These are phyloP conservation scores for Oophaga pumilio DNA, from an alignment of 2,113 vertebrate species.

Conservation along the genomic window DNA sequence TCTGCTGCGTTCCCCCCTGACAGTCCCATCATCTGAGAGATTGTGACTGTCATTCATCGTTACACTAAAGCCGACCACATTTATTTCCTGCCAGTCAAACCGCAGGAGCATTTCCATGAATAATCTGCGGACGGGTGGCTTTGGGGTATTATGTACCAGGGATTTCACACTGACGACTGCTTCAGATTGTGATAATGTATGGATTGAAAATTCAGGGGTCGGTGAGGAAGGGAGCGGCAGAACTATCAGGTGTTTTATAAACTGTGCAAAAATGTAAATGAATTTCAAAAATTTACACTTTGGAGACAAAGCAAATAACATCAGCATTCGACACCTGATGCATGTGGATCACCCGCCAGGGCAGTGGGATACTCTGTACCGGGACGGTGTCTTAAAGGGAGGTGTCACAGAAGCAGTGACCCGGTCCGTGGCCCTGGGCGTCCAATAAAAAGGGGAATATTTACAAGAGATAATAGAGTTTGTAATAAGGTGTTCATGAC, in stretches of 20 bases:
- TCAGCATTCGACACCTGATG: not conserved
- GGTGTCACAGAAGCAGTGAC: too few relatives aligned
- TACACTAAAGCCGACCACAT: not conserved
- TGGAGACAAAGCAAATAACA: not conserved
- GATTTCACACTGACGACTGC: not conserved
- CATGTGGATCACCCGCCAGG: too few relatives aligned
- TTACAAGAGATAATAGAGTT: too few relatives aligned
- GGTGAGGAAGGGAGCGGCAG: not conserved
- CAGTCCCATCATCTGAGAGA: not conserved
- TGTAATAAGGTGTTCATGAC: too few relatives aligned
- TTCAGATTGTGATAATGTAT: not conserved
- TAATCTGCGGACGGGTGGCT: not conserved
- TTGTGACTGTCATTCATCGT: not conserved
- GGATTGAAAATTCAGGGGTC: not conserved
- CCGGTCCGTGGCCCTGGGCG: too few relatives aligned
- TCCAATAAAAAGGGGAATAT: too few relatives aligned
- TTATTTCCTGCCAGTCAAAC: constrained; percentile 17
- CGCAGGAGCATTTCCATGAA: not conserved
- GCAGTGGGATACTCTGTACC: too few relatives aligned
- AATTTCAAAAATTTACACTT: not conserved
- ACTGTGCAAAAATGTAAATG: not conserved
- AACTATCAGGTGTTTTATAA: not conserved
- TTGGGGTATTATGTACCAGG: not conserved
- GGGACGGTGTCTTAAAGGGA: too few relatives aligned
- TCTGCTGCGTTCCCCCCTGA: not conserved